A percentile compares a stretch with the other conserved stretches of the same genome.
These are phyloP conservation scores for Eucera pruinosa DNA, from an alignment of 2,888 invertebrate genomes.

Conservation along the genomic window DNA sequence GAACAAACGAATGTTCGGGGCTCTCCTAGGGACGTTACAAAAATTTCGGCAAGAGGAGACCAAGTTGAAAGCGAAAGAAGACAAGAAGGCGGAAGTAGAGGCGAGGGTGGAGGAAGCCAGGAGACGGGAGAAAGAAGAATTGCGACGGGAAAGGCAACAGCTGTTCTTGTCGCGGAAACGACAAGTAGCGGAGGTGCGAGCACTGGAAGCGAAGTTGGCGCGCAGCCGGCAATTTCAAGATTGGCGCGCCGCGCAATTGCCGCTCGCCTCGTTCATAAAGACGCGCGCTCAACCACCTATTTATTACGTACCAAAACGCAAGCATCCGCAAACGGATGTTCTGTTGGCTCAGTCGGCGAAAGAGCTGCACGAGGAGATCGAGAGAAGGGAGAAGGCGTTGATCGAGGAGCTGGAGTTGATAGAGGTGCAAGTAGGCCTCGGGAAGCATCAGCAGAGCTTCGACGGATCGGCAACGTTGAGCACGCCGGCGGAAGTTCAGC, in stretches of 20 bases:
- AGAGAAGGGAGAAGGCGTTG: conserved; percentile 77
- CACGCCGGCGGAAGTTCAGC: conserved; percentile 62
- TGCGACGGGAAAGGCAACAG: conserved; percentile 92
- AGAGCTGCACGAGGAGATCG: conserved; percentile 81
- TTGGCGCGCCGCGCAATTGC: conserved; percentile 93
- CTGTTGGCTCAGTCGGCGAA: conserved; percentile 80
- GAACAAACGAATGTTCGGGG: conserved; percentile 98
- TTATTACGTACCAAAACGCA: conserved; percentile 94
- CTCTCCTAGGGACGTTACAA: conserved; percentile 96
- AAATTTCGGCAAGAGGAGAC: conserved; percentile 98
- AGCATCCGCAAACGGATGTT: conserved; percentile 85
- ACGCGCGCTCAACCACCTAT: conserved; percentile 94
- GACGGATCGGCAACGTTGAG: conserved; percentile 66
- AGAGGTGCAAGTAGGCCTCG: conserved; percentile 78
- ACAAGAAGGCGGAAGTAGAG: conserved; percentile 94
- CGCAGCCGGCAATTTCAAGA: conserved; percentile 94
- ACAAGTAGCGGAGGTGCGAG: conserved; percentile 94
- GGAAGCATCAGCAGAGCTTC: conserved; percentile 76
- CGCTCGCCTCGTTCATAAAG: conserved; percentile 92
- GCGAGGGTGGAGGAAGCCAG: conserved; percentile 97
- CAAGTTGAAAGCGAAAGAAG: conserved; percentile 93
- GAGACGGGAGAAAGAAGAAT: conserved; percentile 93
- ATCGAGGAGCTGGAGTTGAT: conserved; percentile 80
- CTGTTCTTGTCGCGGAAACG: conserved; percentile 93
- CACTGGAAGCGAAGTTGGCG: conserved; percentile 95